Conservation (phyloP, 2,888 invertebrate genomes). For the Frankliniella fusca region DNA sequence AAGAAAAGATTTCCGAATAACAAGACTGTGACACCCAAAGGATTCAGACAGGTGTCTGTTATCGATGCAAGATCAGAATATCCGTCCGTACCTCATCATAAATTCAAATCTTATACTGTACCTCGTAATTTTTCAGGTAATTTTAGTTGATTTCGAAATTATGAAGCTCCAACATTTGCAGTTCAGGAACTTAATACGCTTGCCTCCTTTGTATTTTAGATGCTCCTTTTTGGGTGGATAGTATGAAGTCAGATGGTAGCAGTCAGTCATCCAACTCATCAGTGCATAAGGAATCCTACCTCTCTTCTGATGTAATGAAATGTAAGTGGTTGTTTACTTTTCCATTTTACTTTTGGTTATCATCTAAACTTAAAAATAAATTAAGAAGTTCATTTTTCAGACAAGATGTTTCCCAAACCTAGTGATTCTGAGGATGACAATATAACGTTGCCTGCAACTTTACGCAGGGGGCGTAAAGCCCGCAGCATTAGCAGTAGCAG, state of each 20-base stretch:
- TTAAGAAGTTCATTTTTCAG: neutral
- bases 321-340: neutral
- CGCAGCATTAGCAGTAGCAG: neutral
- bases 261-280: neutral
- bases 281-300: neutral
- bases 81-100: no score
- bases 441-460: no score
- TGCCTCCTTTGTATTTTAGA: neutral
- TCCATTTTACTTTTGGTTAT: neutral
- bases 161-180: neutral
- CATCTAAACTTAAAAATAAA: neutral
- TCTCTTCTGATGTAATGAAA: neutral
- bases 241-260: neutral
- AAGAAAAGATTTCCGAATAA: no score
- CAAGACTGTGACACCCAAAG: no score
- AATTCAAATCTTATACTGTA: no score
- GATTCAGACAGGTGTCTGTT: no score
- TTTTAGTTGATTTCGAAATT: no score
- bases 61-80: no score
- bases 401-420: neutral
- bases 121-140: no score
- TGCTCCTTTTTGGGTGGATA: neutral
- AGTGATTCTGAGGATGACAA: neutral
- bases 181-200: neutral
- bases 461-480: neutral